Conservation (phyloP, 2,113 vertebrate genomes). For the Mystacornis crossleyi region DNA sequence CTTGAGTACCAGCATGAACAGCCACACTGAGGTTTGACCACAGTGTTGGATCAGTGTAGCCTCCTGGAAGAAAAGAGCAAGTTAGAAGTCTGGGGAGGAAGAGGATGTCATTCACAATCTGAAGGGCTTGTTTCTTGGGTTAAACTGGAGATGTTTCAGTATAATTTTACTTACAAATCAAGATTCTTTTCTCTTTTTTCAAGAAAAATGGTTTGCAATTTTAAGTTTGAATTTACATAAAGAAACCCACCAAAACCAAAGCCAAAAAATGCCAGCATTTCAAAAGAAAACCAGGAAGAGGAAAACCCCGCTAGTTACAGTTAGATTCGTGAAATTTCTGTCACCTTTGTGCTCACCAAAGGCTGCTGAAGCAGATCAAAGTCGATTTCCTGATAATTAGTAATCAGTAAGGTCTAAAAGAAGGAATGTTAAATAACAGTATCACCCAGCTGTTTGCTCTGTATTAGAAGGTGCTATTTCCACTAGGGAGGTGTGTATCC, state of each 20-base stretch:
- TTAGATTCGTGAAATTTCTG: background rate
- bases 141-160: background rate
- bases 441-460: background rate
- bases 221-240: background rate
- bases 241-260: accelerated
- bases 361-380: background rate
- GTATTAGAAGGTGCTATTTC: background rate
- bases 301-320: accelerated
- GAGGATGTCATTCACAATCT: background rate
- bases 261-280: background rate
- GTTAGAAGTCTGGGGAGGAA: background rate
- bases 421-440: background rate
- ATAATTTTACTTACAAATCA: background rate
- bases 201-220: background rate
- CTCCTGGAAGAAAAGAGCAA: background rate
- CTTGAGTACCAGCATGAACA: background rate
- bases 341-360: background rate
- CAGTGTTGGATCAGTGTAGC: background rate
- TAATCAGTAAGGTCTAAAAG: background rate
- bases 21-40: background rate
- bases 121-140: background rate
- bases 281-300: background rate
- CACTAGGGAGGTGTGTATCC: background rate
- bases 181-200: background rate
- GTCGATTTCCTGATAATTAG: background rate